Conservation (phyloP, 2,113 vertebrate genomes). For the Macaca fascicularis region DNA sequence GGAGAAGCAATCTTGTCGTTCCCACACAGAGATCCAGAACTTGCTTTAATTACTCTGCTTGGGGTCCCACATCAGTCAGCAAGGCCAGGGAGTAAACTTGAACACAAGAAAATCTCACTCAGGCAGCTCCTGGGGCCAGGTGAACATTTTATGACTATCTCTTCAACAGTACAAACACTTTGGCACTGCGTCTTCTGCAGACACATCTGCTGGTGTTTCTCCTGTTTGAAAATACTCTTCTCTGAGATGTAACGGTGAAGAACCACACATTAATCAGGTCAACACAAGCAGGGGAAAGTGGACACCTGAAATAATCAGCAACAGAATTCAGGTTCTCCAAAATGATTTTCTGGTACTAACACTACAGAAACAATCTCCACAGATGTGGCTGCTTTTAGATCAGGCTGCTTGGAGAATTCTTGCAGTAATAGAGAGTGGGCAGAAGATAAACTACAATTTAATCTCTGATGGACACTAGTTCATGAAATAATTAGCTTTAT, state of each 20-base stretch:
- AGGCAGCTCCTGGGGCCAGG: not conserved
- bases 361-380: not conserved
- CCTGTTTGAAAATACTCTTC: not conserved
- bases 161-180: not conserved
- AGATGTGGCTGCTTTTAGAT: not conserved
- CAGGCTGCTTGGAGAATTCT: slow-evolving; percentile 12
- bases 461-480: slow-evolving; percentile 42
- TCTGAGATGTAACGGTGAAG: not conserved
- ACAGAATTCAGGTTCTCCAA: not conserved
- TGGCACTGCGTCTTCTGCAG: not conserved
- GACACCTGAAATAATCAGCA: slow-evolving; percentile 44
- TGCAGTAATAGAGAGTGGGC: not conserved
- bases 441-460: not conserved
- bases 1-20: slow-evolving; percentile 73
- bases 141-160: not conserved
- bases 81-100: slow-evolving; percentile 48
- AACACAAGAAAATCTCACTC: not conserved
- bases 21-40: slow-evolving; percentile 56
- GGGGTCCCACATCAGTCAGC: slow-evolving; percentile 39
- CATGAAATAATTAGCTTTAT: slow-evolving; percentile 49
- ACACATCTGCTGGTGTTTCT: not conserved
- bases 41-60: slow-evolving; percentile 72
- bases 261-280: not conserved
- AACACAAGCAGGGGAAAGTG: not conserved
- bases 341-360: not conserved